Percentiles rank a stretch among this genome's conserved stretches.
These are phyloP conservation scores for Oplegnathus fasciatus DNA, from an alignment of 2,113 vertebrate species.

Conservation along the genomic window DNA sequence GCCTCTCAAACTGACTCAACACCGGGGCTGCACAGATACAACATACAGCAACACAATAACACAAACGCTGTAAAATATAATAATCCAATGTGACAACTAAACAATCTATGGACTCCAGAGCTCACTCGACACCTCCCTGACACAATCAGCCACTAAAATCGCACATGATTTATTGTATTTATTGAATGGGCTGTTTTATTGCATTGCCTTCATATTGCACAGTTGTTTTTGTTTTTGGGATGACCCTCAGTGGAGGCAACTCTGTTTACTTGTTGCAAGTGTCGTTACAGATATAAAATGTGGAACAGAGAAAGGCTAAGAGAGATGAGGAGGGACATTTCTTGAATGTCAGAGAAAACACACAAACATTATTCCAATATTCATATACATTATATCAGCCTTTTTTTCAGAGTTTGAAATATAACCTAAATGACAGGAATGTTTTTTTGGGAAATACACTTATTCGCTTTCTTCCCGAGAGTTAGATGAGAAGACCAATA, in stretches of 20 bases:
- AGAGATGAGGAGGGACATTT: background rate
- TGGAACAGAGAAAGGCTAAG: conserved; percentile 19
- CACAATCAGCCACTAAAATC: conserved; percentile 14
- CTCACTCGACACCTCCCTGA: conserved; percentile 9
- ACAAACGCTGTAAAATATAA: background rate
- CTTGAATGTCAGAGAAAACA: conserved; percentile 13
- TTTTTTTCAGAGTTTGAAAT: background rate
- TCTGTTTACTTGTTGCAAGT: conserved; percentile 43
- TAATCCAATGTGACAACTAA: background rate
- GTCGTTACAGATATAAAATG: conserved; percentile 40
- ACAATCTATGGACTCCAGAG: background rate
- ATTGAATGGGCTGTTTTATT: conserved; percentile 28
- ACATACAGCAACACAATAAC: conserved; percentile 11
- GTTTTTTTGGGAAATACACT: background rate
- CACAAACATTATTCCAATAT: conserved; percentile 7
- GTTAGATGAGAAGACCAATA: background rate
- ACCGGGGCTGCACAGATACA: background rate
- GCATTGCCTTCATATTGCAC: conserved; percentile 29
- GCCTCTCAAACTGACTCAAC: conserved; percentile 18
- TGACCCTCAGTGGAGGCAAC: conserved; percentile 26
- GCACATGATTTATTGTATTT: background rate
- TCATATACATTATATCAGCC: background rate
- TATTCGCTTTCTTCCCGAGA: background rate
- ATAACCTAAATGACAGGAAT: background rate
- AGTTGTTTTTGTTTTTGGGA: conserved; percentile 46